Percentiles rank a stretch among this genome's conserved stretches.
Evolutionary conservation across 1,140 invertebrate genomes (phyloP).

Genomic region (Hycleus cichorii): DNA sequence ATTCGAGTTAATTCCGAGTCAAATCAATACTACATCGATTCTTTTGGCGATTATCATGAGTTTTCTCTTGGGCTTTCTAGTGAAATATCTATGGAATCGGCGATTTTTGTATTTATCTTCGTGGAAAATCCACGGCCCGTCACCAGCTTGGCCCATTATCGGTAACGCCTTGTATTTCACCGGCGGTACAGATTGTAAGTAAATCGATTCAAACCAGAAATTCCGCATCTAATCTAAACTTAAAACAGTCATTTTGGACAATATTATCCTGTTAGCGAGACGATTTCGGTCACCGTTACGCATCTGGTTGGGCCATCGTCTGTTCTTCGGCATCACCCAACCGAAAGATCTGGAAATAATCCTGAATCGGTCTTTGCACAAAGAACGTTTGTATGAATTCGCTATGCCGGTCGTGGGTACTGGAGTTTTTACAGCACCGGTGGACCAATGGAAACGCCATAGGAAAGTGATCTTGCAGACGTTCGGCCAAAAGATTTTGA

Average conservation of each 20-base stretch:
- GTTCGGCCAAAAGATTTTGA: conserved; percentile 25
- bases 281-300: neutral
- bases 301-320: conserved; percentile 5
- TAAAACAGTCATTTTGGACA: conserved; percentile 3
- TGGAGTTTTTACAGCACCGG: conserved; percentile 12
- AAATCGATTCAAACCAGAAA: neutral
- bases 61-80: no score
- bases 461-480: conserved; percentile 25
- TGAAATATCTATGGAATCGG: neutral
- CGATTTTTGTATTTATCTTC: conserved; percentile 1
- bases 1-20: no score
- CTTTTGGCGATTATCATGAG: no score
- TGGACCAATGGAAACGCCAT: conserved; percentile 23
- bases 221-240: no score
- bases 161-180: neutral
- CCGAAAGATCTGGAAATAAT: conserved; percentile 8
- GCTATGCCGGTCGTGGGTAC: conserved; percentile 1
- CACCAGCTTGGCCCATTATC: neutral
- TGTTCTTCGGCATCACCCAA: neutral
- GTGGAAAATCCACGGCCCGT: neutral
- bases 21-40: no score
- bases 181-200: conserved; percentile 1
- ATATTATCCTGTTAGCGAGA: neutral
- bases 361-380: conserved; percentile 1
- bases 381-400: neutral